Base-by-base conservation (phyloP, 2,113 vertebrate species). In the Glaucidium brasilianum region DNA sequence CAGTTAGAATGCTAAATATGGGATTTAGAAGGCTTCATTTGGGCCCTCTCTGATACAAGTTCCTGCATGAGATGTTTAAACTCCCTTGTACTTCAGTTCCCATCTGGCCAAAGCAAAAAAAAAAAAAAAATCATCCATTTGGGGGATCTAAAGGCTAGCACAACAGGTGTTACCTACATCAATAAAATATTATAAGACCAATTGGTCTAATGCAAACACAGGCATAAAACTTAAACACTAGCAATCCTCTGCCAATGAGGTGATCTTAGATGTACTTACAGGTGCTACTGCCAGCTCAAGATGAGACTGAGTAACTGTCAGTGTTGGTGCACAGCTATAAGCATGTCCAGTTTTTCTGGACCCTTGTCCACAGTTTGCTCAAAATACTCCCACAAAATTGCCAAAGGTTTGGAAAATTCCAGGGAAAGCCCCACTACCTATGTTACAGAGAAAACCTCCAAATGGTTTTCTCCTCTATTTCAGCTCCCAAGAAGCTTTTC, bases 91-190 rank as follows among this genome's bases (percentile, higher is more conserved):
- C n/a, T 73, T 74, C 50, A 62, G 18, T 14, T 92, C 30, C n/a
- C 45, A 69, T 21, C 45, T 52, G 43, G 72, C 22, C 35, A 82
- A 60, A 0, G 0, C 58, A 79, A 39, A 39, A 39, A 39, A 39
- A 39, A 45, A 21, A 34, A 60, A 95, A 73, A 34, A 59, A 25
- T 14, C 2, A 23, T 3, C 19, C 21, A n/a, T 78, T 45, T 67
- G 14, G 35, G 35, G 41, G 32, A 71, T 56, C 16, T 62, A 83
- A 62, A 77, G 27, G 30, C 23, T 83, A 85, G 55, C 26, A 79
- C 0, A 2, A 59, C 0, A 5, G 32, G 27, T 2, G 0, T n/a
- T 49, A 56, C 35, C 26, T 52, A 3, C 15, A 20, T 10, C 47
- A 78, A 25, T 32, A 69, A 30, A 10, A 30, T 55, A 16, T n/a